phyloP scores from a whole-genome alignment of 2,113 vertebrate genomes.

The Urocitellus parryii region DNA sequence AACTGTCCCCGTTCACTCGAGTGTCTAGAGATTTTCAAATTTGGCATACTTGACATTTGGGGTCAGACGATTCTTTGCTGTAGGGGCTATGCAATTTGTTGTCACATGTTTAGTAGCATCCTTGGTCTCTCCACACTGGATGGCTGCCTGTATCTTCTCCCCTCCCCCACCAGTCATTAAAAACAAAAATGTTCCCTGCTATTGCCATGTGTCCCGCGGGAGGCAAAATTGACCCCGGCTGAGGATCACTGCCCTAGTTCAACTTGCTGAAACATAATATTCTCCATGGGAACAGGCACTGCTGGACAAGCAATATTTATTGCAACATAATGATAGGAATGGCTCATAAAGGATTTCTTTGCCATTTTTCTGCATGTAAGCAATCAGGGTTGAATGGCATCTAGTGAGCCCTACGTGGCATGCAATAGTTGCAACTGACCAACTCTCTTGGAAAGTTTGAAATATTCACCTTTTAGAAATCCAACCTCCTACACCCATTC shows the following conservation, averaged over 20 bases:
- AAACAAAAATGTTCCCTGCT: neutral
- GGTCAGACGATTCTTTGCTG: neutral
- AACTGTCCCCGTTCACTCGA: neutral
- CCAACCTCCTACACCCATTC: neutral
- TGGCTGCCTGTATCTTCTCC: too few species aligned
- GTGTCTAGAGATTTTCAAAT: neutral
- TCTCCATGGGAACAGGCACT: fast-evolving
- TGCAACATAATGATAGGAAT: neutral
- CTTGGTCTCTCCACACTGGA: neutral
- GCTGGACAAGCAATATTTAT: conserved; percentile 10
- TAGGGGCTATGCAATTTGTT: too few species aligned
- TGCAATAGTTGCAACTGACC: neutral
- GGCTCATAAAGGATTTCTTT: conserved; percentile 53
- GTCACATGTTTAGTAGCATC: neutral
- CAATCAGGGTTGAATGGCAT: conserved; percentile 17
- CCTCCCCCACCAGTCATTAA: neutral
- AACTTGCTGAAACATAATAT: neutral
- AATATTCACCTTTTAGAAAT: conserved; percentile 3
- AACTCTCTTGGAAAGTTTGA: neutral
- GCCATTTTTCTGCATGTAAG: conserved; percentile 68
- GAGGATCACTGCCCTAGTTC: neutral
- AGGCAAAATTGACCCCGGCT: neutral
- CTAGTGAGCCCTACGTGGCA: neutral
- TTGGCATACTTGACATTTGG: neutral
- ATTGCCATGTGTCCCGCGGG: neutral